Percentiles rank a stretch among this genome's conserved stretches.
phyloP scores from a whole-genome alignment of 2,797 vertebrate genomes.

The Crypturellus tataupa region DNA sequence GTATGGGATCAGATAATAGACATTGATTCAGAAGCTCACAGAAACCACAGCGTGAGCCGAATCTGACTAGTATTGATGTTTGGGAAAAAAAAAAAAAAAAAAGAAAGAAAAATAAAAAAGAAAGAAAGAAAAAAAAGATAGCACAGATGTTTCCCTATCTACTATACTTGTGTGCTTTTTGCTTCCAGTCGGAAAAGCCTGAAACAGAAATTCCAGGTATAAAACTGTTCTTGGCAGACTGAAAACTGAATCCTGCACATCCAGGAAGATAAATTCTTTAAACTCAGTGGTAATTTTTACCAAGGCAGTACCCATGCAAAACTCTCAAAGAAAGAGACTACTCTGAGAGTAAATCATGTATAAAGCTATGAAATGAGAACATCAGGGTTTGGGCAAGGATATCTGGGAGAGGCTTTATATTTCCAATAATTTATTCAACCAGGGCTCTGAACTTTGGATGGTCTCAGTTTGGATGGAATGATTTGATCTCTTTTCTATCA shows the following conservation, averaged over 20 bases:
- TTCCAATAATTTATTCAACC: not conserved
- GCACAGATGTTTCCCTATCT: not conserved
- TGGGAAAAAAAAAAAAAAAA: not conserved
- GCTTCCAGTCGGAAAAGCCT: not conserved
- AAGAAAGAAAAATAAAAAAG: not conserved
- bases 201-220: not conserved
- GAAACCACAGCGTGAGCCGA: not conserved
- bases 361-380: not conserved
- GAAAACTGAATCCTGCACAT: not conserved
- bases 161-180: not conserved
- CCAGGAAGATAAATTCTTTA: not conserved
- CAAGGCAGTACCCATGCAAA: not conserved
- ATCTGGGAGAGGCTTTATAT: not conserved
- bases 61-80: not conserved
- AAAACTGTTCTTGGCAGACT: not conserved
- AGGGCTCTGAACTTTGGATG: not conserved
- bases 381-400: not conserved
- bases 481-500: not conserved
- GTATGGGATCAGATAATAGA: not conserved
- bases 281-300: not conserved
- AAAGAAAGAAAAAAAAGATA: not conserved
- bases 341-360: not conserved
- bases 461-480: not conserved
- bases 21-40: not conserved
- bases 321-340: not conserved